Evolutionary conservation across 2,113 vertebrate species (phyloP).

Genomic region (Podarcis cretensis): DNA sequence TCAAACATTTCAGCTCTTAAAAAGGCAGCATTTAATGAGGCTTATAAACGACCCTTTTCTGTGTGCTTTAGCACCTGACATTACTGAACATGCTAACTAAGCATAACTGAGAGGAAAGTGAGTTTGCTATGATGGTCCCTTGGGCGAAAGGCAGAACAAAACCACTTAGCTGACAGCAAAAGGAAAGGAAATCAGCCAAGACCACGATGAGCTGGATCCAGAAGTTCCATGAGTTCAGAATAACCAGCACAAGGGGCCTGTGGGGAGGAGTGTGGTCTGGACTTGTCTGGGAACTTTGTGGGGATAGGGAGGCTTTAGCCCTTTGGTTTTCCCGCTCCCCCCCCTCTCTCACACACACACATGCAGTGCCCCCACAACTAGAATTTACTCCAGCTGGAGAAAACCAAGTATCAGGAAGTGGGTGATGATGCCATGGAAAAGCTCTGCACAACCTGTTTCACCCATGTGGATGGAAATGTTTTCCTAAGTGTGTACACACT

Average conservation of each 20-base stretch:
- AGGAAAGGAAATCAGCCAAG: slow-evolving; percentile 32
- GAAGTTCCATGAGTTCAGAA: neutral
- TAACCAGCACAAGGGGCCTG: too few relatives aligned
- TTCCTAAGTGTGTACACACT: neutral
- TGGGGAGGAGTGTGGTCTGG: too few relatives aligned
- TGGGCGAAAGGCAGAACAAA: slow-evolving; percentile 45
- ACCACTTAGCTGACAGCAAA: slow-evolving; percentile 45
- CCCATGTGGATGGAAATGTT: neutral
- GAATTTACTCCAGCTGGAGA: too few relatives aligned
- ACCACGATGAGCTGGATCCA: neutral
- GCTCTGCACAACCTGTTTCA: neutral
- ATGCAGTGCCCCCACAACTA: too few relatives aligned
- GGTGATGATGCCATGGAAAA: neutral
- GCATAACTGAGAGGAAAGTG: slow-evolving; percentile 36
- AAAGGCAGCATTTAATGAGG: slow-evolving; percentile 15
- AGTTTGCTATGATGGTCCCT: slow-evolving; percentile 35
- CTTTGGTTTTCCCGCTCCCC: neutral
- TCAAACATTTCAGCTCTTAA: neutral
- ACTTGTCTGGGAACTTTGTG: too few relatives aligned
- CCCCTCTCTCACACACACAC: too few relatives aligned
- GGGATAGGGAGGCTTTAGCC: neutral
- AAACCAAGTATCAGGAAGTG: neutral
- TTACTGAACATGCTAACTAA: slow-evolving; percentile 30
- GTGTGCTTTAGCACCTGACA: slow-evolving; percentile 29
- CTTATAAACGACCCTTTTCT: slow-evolving; percentile 27